Evolutionary conservation across 2,797 vertebrate genomes (phyloP).

Genomic region (Apodemus agrarius): DNA sequence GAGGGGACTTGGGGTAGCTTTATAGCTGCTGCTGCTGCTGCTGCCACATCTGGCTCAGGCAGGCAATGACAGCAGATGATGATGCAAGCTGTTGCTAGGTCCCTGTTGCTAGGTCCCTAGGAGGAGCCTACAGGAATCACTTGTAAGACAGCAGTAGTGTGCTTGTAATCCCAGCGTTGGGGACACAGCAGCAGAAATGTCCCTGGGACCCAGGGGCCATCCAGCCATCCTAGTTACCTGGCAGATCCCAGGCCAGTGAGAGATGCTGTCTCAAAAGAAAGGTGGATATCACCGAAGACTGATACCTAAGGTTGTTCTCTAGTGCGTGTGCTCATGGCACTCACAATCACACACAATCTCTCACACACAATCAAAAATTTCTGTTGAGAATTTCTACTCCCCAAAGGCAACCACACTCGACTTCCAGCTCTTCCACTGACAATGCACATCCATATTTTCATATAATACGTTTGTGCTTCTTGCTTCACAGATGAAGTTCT

Average conservation of each 20-base stretch:
- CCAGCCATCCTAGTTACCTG: neutral
- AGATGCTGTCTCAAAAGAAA: neutral
- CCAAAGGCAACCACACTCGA: neutral
- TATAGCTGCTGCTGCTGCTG: neutral
- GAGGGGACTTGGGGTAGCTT: neutral
- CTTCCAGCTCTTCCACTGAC: neutral
- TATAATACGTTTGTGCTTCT: neutral
- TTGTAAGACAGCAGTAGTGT: neutral
- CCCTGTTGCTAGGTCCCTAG: neutral
- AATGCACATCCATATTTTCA: neutral
- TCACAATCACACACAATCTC: neutral
- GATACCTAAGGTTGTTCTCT: neutral
- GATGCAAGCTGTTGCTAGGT: neutral
- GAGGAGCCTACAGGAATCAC: neutral
- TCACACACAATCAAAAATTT: neutral
- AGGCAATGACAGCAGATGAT: neutral
- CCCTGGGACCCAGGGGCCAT: neutral
- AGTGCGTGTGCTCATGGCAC: neutral
- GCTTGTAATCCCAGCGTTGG: neutral
- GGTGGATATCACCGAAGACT: neutral
- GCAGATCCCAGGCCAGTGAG: neutral
- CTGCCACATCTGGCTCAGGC: neutral
- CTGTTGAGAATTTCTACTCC: neutral
- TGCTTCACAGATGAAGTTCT: neutral
- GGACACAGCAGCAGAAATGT: neutral